Conservation (phyloP, 2,888 invertebrate genomes). For the Caenorhabditis imperialis region DNA sequence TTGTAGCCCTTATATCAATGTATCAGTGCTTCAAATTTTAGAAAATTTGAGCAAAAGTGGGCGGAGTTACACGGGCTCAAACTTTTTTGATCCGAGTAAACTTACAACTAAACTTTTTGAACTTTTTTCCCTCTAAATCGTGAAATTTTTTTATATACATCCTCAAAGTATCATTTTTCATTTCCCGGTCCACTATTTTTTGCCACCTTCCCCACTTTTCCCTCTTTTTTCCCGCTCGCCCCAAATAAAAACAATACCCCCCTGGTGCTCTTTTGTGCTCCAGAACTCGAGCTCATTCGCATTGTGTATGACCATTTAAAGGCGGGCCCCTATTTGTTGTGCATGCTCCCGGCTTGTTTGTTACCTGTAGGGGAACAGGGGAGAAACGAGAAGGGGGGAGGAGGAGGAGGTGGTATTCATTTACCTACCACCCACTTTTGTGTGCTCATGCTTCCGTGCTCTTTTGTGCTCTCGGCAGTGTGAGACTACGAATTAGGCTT, state of each 20-base stretch:
- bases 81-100: neutral
- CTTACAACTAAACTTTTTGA: neutral
- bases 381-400: slow-evolving; percentile 5
- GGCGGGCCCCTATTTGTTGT: slow-evolving; percentile 36
- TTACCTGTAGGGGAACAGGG: slow-evolving; percentile 37
- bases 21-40: no score
- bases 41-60: no score
- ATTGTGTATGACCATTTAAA: slow-evolving; percentile 32
- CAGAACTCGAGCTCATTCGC: neutral
- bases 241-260: no score
- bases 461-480: neutral
- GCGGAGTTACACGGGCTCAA: neutral
- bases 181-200: slow-evolving; percentile 3
- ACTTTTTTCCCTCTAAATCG: slow-evolving; percentile 10
- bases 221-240: no score
- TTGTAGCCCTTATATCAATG: no score
- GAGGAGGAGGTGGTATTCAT: neutral
- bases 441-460: slow-evolving; percentile 17
- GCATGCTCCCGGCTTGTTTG: slow-evolving; percentile 43
- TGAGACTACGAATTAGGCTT: no score
- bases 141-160: slow-evolving; percentile 20
- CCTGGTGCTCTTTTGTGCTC: slow-evolving; percentile 6
- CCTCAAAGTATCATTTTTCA: slow-evolving; percentile 33
- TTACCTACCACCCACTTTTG: slow-evolving; percentile 37
- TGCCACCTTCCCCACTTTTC: no score